These are phyloP conservation scores for Nesoenas mayeri DNA, from an alignment of 2,113 vertebrate species.

Conservation along the genomic window DNA sequence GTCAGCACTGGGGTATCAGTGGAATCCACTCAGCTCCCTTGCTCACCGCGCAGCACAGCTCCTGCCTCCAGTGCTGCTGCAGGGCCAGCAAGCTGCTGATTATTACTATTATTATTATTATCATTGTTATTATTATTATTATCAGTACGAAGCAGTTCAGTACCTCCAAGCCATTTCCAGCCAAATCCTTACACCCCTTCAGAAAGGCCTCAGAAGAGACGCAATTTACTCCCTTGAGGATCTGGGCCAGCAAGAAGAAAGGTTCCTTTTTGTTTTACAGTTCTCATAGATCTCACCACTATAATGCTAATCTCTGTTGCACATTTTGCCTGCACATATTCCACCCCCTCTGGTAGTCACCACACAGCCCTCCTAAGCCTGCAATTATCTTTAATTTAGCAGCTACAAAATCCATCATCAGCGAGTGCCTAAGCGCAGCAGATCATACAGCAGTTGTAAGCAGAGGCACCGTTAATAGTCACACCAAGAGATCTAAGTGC, in stretches of 20 bases:
- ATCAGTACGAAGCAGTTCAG: accelerated
- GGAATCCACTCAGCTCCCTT: not conserved
- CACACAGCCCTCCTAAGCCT: conserved; percentile 29
- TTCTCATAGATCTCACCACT: not conserved
- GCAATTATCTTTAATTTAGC: conserved; percentile 33
- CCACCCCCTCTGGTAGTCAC: conserved; percentile 2
- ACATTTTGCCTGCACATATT: not conserved
- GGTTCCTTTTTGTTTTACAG: not conserved
- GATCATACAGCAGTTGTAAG: not conserved
- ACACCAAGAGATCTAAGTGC: not conserved
- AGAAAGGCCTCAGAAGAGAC: not conserved
- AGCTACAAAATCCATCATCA: not conserved
- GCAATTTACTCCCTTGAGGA: not conserved
- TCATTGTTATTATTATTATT: too few species aligned
- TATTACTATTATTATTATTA: too few species aligned
- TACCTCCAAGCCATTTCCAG: not conserved
- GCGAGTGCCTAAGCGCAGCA: not conserved
- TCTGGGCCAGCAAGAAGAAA: not conserved
- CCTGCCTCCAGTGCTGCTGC: not conserved
- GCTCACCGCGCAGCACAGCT: not conserved
- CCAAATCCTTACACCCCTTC: not conserved
- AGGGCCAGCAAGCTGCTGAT: not conserved
- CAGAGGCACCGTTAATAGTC: accelerated
- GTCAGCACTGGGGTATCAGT: not conserved
- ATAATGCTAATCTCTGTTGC: not conserved